Conservation (phyloP, 2,888 invertebrate genomes). For the Ellobium chinense region DNA sequence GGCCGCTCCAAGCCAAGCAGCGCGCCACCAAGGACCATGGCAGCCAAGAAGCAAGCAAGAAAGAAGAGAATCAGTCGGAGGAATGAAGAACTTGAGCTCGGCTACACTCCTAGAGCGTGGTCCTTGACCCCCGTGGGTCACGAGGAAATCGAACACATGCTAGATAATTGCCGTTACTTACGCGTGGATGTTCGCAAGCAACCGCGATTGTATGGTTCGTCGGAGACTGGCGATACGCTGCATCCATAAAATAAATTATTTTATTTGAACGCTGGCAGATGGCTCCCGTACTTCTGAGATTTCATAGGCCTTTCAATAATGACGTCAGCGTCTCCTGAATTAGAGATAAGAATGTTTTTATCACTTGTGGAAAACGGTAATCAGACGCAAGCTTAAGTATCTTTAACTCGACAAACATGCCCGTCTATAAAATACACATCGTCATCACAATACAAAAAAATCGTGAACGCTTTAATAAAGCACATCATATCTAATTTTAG, state of each 20-base stretch:
- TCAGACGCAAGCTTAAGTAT: no score
- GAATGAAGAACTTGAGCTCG: slow-evolving; percentile 60
- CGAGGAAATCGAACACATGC: slow-evolving; percentile 60
- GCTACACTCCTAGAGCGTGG: slow-evolving; percentile 59
- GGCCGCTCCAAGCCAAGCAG: neutral
- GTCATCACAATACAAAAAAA: no score
- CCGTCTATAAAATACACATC: no score
- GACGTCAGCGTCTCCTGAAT: no score
- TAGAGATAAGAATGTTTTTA: no score
- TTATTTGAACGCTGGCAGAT: no score
- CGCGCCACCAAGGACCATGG: slow-evolving; percentile 52
- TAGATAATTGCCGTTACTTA: slow-evolving; percentile 57
- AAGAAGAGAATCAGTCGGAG: slow-evolving; percentile 61
- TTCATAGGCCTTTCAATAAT: no score
- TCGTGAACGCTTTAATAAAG: no score
- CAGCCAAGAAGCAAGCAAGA: slow-evolving; percentile 62
- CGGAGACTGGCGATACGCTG: neutral
- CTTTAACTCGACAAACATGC: no score
- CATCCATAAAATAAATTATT: neutral
- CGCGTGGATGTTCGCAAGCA: slow-evolving; percentile 51
- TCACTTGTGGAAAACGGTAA: no score
- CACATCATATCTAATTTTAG: no score
- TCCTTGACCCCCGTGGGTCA: slow-evolving; percentile 54
- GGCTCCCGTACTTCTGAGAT: no score
- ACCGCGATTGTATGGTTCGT: slow-evolving; percentile 28